A percentile compares a stretch with the other conserved stretches of the same genome.
Conservation (phyloP, 2,888 invertebrate species). For the Merodon equestris region DNA sequence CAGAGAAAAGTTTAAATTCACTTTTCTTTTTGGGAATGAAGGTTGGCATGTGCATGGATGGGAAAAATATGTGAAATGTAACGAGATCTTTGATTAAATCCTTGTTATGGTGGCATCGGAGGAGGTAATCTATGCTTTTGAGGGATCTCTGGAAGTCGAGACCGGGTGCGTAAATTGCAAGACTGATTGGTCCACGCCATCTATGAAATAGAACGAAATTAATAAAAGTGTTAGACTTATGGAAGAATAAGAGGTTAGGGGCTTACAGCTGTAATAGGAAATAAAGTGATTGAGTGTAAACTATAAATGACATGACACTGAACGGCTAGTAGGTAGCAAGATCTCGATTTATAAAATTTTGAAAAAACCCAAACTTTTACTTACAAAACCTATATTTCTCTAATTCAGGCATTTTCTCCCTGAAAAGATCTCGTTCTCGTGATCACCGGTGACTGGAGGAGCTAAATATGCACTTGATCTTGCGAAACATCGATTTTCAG, state of each 20-base stretch:
- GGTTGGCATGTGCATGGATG: constrained; percentile 21
- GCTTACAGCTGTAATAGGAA: no score
- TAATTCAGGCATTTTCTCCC: no score
- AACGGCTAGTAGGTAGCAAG: no score
- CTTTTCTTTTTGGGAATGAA: constrained; percentile 21
- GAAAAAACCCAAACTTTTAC: no score
- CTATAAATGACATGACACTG: no score
- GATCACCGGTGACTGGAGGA: no score
- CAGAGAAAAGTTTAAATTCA: constrained; percentile 4
- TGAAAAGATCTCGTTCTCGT: no score
- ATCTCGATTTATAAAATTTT: no score
- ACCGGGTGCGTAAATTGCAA: constrained; percentile 36
- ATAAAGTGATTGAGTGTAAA: no score
- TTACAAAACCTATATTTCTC: no score
- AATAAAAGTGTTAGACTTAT: neutral
- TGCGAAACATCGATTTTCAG: no score
- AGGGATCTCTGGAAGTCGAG: constrained; percentile 28
- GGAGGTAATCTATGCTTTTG: constrained; percentile 30
- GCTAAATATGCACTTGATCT: no score
- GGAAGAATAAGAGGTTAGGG: neutral
- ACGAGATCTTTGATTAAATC: constrained; percentile 17
- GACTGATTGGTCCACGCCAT: constrained; percentile 41
- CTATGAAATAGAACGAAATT: constrained; percentile 6
- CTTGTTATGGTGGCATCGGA: constrained; percentile 5
- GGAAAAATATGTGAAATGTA: constrained; percentile 44